A percentile compares a stretch with the other conserved stretches of the same genome.
Conservation (phyloP, 2,113 vertebrate species). For the Pagrus major region DNA sequence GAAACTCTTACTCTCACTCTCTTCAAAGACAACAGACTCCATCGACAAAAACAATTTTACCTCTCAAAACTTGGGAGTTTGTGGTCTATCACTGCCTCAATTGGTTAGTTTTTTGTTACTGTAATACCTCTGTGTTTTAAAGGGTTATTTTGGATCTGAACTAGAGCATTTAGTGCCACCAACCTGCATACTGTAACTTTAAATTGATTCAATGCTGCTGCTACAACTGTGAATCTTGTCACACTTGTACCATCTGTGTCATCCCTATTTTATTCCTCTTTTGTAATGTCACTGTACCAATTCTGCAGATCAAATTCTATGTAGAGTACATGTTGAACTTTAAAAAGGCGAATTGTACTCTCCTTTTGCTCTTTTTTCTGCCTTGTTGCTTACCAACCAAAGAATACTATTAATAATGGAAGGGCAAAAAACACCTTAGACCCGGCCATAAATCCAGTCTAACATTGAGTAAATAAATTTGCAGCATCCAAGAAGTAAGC, state of each 20-base stretch:
- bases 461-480: not conserved
- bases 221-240: not conserved
- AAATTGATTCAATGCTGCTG: not conserved
- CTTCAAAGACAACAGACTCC: too few species aligned
- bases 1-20: too few species aligned
- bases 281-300: not conserved
- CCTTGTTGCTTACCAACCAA: not conserved
- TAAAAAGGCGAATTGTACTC: slow-evolving; percentile 38
- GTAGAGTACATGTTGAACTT: not conserved
- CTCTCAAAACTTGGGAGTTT: too few species aligned
- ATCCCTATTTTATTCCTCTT: not conserved
- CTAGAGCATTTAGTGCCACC: too few species aligned
- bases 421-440: not conserved
- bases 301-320: slow-evolving; percentile 32
- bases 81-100: too few species aligned
- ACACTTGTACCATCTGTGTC: not conserved
- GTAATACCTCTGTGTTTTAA: too few species aligned
- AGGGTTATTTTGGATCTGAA: too few species aligned
- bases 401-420: slow-evolving; percentile 19
- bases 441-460: not conserved
- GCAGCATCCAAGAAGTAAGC: not conserved
- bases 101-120: too few species aligned
- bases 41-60: too few species aligned
- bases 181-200: too few species aligned
- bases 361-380: not conserved